Base-by-base conservation (phyloP, 2,888 invertebrate genomes). In the Melieria crassipennis region DNA sequence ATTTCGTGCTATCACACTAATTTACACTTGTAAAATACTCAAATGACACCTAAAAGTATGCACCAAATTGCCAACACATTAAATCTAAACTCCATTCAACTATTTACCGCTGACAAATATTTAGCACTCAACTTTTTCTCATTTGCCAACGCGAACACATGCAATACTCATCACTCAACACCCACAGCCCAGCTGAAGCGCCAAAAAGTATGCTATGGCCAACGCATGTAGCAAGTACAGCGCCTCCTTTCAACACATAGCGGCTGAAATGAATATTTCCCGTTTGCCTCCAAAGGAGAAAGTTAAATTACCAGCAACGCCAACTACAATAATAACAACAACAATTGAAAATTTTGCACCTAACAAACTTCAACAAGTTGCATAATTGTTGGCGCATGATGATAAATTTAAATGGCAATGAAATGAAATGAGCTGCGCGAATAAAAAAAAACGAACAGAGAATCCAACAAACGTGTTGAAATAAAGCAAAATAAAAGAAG, bases 371-470 rank as follows among this genome's bases (percentile, higher is more conserved):
- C 80, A 82, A 81, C 81, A 79, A 82, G 81, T 80, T 82, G 82
- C 80, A 80, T 82, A 82, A 80, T 82, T 81, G 80, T 77, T 79
- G 80, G 80, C 79, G 79, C 80, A 78, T 78, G 80, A 79, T 80
- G 80, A 30, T 30, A 30, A 82, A 80, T 82, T 81, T 81, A 81
- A 81, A 70, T 70, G 65, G 56, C 61, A 69, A 61, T 69, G 62
- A 69, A 69, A 61, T 69, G 62, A 69, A 69, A 63, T 61, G 72
- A 66, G 52, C 60, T 69, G n/a, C n/a, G 56, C 56, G 6, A 50
- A 16, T n/a, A 13, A 64, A 47, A n/a, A 67, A 52, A 7, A 45
- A 30, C n/a, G 46, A 66, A 7, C 43, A 6, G 50, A 46, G 11
- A 46, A 13, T 7, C 42, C 52, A 56, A 66, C 55, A 58, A 58